phyloP scores from a whole-genome alignment of 92 coral and sea anemone genomes.

The Anthopleura xanthogrammica region DNA sequence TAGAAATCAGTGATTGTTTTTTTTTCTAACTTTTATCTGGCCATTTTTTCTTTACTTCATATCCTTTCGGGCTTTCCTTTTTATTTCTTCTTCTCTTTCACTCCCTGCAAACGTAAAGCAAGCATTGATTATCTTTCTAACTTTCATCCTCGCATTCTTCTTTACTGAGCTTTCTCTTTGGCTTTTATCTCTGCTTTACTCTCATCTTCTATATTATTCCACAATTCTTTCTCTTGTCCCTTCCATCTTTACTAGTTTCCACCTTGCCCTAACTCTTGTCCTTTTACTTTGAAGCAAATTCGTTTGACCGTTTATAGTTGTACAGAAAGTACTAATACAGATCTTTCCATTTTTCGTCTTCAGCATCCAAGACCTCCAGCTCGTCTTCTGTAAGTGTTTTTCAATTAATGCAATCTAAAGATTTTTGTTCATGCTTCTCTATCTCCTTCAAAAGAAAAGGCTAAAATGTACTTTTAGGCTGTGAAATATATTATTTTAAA shows the following conservation, averaged over 20 bases:
- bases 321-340: not conserved
- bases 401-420: no score
- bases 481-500: no score
- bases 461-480: no score
- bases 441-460: no score
- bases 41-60: not conserved
- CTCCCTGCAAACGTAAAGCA: no score
- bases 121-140: no score
- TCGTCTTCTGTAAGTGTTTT: not conserved
- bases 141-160: not conserved
- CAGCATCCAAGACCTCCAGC: slow-evolving; percentile 1
- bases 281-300: no score
- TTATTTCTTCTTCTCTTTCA: no score
- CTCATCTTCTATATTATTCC: not conserved
- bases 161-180: not conserved
- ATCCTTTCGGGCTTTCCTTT: no score
- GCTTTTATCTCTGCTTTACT: not conserved
- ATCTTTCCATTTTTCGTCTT: not conserved
- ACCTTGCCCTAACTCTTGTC: no score
- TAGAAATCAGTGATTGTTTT: not conserved
- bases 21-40: not conserved
- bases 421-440: no score
- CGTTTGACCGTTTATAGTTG: not conserved
- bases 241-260: not conserved
- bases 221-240: not conserved